A percentile compares a stretch with the other conserved stretches of the same genome.
Evolutionary conservation across 2,888 invertebrate species (phyloP).

Genomic region (Tipula confusa): DNA sequence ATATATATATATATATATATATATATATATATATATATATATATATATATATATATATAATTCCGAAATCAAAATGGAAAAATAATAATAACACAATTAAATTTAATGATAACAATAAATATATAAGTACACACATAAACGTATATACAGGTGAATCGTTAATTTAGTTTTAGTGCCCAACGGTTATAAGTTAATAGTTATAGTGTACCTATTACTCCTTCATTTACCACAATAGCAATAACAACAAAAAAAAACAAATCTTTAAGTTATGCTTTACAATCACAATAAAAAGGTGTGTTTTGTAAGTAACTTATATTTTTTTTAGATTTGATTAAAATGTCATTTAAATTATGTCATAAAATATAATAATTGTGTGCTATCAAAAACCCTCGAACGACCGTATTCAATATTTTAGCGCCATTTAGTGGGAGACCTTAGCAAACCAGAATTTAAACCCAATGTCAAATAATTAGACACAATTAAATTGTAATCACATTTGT

Average conservation of each 20-base stretch:
- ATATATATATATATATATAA: not conserved
- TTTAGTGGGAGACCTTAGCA: no score
- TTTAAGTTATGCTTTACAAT: not conserved
- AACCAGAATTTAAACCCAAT: no score
- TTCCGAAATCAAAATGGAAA: not conserved
- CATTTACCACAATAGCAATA: not conserved
- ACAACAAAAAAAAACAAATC: not conserved
- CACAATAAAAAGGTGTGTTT: not conserved
- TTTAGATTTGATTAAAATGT: slow-evolving; percentile 5
- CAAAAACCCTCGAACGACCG: not conserved
- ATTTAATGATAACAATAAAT: slow-evolving; percentile 20
- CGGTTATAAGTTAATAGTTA: not conserved
- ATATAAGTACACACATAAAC: not conserved
- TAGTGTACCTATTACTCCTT: not conserved
- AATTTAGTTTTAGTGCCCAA: not conserved
- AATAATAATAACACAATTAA: slow-evolving; percentile 15
- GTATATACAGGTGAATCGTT: not conserved
- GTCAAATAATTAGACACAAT: no score
- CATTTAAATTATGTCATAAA: slow-evolving; percentile 12
- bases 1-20: no score
- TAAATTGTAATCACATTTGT: no score
- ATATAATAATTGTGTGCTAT: not conserved
- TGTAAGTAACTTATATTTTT: not conserved
- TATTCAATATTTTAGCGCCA: no score
- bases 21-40: no score